Percentiles rank a stretch among this genome's conserved stretches.
These are phyloP conservation scores for Arge pagana DNA, from an alignment of 2,888 invertebrate genomes.

Conservation along the genomic window DNA sequence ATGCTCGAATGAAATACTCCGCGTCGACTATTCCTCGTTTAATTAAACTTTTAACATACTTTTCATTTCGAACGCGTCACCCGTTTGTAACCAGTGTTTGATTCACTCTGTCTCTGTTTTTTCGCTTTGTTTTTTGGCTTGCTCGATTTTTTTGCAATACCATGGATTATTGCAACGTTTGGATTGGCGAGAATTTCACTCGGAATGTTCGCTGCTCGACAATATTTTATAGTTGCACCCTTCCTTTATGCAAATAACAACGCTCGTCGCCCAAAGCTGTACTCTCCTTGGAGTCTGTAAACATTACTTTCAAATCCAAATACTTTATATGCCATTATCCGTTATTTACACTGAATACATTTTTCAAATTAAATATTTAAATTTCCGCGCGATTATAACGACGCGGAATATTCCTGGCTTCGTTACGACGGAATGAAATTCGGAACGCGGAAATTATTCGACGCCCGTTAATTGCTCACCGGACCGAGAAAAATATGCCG, in stretches of 20 bases:
- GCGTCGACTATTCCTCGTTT: too few relatives aligned
- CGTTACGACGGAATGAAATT: neutral
- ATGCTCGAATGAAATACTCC: too few relatives aligned
- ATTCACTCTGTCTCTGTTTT: too few relatives aligned
- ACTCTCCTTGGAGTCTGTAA: slow-evolving; percentile 16
- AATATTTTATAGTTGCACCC: slow-evolving; percentile 10
- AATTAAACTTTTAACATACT: too few relatives aligned
- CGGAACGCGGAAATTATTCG: neutral
- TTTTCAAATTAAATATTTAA: slow-evolving; percentile 17
- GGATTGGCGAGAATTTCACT: too few relatives aligned
- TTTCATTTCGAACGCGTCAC: too few relatives aligned
- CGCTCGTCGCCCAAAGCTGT: slow-evolving; percentile 3
- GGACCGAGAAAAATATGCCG: too few relatives aligned
- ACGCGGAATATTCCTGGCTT: neutral
- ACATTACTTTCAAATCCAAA: slow-evolving; percentile 21
- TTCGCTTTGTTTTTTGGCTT: too few relatives aligned
- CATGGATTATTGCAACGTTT: too few relatives aligned
- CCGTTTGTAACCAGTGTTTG: too few relatives aligned
- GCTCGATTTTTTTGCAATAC: too few relatives aligned
- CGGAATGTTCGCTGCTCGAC: too few relatives aligned
- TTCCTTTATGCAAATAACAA: slow-evolving; percentile 19
- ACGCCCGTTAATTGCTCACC: neutral
- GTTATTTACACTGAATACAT: slow-evolving; percentile 20
- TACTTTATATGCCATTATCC: slow-evolving; percentile 20
- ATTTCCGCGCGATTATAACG: neutral